A percentile compares a stretch with the other conserved stretches of the same genome.
Evolutionary conservation across 2,797 vertebrate genomes (phyloP).

Genomic region (Acrossocheilus fasciatus): DNA sequence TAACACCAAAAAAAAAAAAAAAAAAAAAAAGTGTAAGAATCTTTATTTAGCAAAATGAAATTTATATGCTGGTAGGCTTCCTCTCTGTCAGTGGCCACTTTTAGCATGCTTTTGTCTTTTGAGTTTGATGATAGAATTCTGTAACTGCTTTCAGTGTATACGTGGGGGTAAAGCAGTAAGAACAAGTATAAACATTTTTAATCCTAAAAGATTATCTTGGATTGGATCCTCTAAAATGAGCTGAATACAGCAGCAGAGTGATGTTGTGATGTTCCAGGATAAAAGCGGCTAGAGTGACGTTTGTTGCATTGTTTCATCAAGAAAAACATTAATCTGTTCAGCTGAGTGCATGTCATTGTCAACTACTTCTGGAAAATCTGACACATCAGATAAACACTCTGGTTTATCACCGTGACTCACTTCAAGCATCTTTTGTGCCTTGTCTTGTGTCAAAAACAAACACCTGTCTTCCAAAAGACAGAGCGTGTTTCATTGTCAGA

Average conservation of each 20-base stretch:
- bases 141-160: not conserved
- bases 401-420: conserved; percentile 6
- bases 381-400: conserved; percentile 13
- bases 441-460: conserved; percentile 33
- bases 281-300: not conserved
- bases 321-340: conserved; percentile 29
- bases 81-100: not conserved
- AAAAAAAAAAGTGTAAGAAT: too few relatives aligned
- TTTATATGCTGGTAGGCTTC: too few relatives aligned
- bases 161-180: not conserved
- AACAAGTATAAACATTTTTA: not conserved
- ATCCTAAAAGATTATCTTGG: conserved; percentile 4
- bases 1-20: too few relatives aligned
- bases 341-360: conserved; percentile 20
- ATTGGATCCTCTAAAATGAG: not conserved
- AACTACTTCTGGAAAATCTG: not conserved
- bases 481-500: conserved; percentile 17
- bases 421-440: conserved; percentile 21
- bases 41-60: too few relatives aligned
- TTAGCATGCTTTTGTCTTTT: not conserved
- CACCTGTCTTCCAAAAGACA: conserved; percentile 36
- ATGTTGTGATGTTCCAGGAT: not conserved
- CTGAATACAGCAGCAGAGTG: not conserved
- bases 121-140: not conserved
- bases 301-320: conserved; percentile 25